A percentile compares a stretch with the other conserved stretches of the same genome.
Evolutionary conservation across 2,113 vertebrate genomes (phyloP).

Genomic region (Notarius quadriscutis): DNA sequence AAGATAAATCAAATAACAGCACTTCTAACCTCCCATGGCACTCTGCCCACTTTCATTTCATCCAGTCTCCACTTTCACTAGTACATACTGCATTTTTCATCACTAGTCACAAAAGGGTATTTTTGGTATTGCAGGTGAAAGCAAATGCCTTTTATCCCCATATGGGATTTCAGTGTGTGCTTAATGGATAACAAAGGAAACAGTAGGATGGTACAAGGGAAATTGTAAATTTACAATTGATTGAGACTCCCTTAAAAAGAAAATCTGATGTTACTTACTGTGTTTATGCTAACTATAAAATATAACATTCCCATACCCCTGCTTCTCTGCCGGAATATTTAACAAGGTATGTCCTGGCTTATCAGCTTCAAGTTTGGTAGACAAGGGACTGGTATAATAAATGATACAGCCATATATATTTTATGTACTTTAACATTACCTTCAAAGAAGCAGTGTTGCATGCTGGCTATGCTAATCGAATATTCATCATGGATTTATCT

Average conservation of each 20-base stretch:
- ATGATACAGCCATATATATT: conserved; percentile 32
- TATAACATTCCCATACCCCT: not conserved
- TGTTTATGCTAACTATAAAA: not conserved
- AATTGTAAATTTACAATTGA: not conserved
- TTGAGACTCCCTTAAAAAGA: not conserved
- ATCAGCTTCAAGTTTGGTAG: not conserved
- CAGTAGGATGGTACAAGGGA: not conserved
- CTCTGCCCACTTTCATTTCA: conserved; percentile 13
- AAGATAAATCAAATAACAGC: conserved; percentile 35
- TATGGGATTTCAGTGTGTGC: not conserved
- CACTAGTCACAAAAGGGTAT: conserved; percentile 26
- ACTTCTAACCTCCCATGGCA: conserved; percentile 5
- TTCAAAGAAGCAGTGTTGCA: not conserved
- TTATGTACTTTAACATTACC: conserved; percentile 27
- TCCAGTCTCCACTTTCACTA: not conserved
- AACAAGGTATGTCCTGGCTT: not conserved
- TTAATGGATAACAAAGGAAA: not conserved
- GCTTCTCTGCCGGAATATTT: not conserved
- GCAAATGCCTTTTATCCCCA: conserved; percentile 1
- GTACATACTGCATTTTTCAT: conserved; percentile 38
- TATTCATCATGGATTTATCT: not conserved
- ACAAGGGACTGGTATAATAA: conserved; percentile 28
- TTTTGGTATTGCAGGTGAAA: conserved; percentile 28
- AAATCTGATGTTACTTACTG: not conserved
- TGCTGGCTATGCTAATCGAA: not conserved